These are phyloP conservation scores for Phalacrocorax brasilianus DNA, from an alignment of 2,113 vertebrate species.

Conservation along the genomic window DNA sequence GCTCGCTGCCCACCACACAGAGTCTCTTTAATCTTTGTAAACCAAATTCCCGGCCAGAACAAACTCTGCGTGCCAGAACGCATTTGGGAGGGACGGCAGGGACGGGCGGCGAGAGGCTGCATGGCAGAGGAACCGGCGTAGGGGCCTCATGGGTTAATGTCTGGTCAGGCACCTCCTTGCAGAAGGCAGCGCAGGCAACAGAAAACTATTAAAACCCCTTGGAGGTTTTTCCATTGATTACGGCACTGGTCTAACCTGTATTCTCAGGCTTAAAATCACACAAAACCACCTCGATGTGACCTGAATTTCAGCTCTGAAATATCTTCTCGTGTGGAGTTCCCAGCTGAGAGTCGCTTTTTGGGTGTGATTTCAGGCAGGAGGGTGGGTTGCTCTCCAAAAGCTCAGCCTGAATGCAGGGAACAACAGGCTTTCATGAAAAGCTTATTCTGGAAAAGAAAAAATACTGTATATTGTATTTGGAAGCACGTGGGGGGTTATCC, in stretches of 20 bases:
- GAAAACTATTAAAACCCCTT: neutral
- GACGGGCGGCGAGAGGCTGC: neutral
- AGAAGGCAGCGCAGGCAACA: neutral
- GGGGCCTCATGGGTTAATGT: neutral
- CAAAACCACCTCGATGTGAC: neutral
- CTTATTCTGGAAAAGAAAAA: neutral
- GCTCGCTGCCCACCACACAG: neutral
- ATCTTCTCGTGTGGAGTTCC: neutral
- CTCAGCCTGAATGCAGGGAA: neutral
- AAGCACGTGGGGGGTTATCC: constrained; percentile 31
- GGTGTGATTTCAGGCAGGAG: neutral
- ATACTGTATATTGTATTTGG: neutral
- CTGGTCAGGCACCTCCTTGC: neutral
- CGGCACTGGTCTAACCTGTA: neutral
- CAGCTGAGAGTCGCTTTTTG: neutral
- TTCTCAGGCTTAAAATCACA: neutral
- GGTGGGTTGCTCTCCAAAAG: neutral
- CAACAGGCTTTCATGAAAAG: constrained; percentile 20
- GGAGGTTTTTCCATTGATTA: constrained; percentile 10
- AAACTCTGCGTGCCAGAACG: neutral
- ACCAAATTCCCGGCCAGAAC: neutral
- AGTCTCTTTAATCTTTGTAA: neutral
- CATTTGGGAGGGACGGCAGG: neutral
- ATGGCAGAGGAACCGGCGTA: neutral
- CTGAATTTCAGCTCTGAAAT: neutral